Conservation (phyloP, 2,113 vertebrate species). For the Nicator chloris region DNA sequence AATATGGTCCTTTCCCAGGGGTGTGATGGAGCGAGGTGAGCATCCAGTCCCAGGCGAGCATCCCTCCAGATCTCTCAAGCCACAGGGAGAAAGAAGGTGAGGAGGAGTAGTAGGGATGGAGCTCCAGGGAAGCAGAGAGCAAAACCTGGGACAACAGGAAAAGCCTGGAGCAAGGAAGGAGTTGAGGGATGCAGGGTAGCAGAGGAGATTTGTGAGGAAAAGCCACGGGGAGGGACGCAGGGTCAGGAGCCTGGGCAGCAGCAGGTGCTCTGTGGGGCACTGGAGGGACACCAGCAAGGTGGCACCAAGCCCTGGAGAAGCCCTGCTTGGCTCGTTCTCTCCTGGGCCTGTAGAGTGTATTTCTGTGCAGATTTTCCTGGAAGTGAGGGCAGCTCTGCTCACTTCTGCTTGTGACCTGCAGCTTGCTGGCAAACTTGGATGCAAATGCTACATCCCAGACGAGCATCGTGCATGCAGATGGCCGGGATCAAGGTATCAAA, state of each 20-base stretch:
- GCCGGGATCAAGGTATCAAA: not conserved
- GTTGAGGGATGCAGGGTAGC: not conserved
- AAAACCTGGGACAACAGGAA: not conserved
- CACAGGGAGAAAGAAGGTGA: not conserved
- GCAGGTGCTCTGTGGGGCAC: not conserved
- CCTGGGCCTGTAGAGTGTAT: not conserved
- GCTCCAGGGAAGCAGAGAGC: not conserved
- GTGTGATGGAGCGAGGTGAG: not conserved
- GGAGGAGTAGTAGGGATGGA: not conserved
- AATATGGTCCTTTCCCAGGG: not conserved
- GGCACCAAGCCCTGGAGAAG: not conserved
- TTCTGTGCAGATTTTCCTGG: not conserved
- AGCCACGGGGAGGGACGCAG: rapidly evolving
- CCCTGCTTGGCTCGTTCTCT: not conserved
- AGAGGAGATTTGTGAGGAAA: not conserved
- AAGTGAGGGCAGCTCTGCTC: not conserved
- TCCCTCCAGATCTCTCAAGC: not conserved
- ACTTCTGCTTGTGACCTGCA: not conserved
- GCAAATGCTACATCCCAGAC: not conserved
- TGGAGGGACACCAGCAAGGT: not conserved
- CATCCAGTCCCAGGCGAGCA: not conserved
- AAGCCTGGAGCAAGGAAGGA: not conserved
- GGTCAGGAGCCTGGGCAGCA: not conserved
- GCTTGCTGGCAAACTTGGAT: not conserved
- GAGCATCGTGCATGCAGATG: not conserved